Percentiles rank a stretch among this genome's conserved stretches.
Conservation (phyloP, 92 coral and sea anemone genomes). For the Zoanthus sociatus region DNA sequence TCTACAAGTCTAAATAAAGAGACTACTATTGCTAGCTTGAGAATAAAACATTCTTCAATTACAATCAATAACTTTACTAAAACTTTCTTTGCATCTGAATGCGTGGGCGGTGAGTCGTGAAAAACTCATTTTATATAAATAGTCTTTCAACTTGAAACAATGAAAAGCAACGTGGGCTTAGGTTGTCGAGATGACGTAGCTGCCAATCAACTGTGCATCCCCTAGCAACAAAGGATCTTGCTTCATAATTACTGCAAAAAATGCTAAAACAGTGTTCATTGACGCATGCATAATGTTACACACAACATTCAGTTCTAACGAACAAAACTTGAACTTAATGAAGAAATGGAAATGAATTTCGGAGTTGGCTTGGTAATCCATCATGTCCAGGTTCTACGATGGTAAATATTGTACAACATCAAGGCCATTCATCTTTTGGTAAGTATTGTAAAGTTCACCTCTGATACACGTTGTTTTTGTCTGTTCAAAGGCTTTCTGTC, state of each 20-base stretch:
- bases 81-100: neutral
- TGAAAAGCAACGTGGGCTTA: neutral
- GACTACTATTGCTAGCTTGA: too few species aligned
- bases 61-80: neutral
- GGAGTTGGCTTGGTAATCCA: neutral
- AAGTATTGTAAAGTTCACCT: slow-evolving; percentile 1
- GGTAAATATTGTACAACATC: slow-evolving; percentile 15
- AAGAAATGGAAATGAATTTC: slow-evolving; percentile 1
- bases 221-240: slow-evolving; percentile 25
- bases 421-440: slow-evolving; percentile 34
- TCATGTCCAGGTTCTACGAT: slow-evolving; percentile 18
- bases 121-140: neutral
- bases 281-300: slow-evolving; percentile 30
- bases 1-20: neutral
- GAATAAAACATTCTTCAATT: neutral
- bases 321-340: slow-evolving; percentile 18
- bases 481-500: neutral
- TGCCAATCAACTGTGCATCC: slow-evolving; percentile 18
- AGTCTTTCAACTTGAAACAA: slow-evolving; percentile 4
- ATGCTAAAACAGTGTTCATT: slow-evolving; percentile 27
- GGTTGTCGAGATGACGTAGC: slow-evolving; percentile 2
- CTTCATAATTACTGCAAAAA: slow-evolving; percentile 32
- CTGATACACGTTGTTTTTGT: neutral
- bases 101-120: slow-evolving; percentile 31
- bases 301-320: slow-evolving; percentile 23